Percentiles rank a stretch among this genome's conserved stretches.
Evolutionary conservation across 1,140 invertebrate genomes (phyloP).

Genomic region (Heliconius melpomene): DNA sequence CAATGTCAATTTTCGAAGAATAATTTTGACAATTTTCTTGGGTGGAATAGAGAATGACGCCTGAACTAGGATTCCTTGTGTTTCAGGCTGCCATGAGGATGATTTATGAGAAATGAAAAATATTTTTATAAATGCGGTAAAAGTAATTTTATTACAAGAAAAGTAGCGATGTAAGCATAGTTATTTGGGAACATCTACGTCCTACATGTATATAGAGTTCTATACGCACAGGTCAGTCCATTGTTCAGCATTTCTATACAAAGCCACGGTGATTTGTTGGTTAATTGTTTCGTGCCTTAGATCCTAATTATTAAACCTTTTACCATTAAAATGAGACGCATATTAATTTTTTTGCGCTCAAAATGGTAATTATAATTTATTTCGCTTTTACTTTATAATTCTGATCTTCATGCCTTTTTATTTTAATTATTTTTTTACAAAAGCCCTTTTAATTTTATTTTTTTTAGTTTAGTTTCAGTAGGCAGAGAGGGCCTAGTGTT

Average conservation of each 20-base stretch:
- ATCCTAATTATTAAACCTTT: constrained; percentile 20
- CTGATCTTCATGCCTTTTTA: background rate
- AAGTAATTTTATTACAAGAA: background rate
- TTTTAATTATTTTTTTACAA: too few species aligned
- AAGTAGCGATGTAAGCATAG: background rate
- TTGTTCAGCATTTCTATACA: background rate
- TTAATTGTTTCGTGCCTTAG: constrained; percentile 23
- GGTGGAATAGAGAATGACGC: too few species aligned
- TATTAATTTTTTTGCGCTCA: background rate
- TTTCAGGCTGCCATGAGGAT: too few species aligned
- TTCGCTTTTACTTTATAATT: background rate
- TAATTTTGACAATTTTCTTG: too few species aligned
- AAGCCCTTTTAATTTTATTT: background rate
- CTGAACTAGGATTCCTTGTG: too few species aligned
- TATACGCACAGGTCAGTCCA: background rate
- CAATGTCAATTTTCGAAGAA: too few species aligned
- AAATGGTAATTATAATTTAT: constrained; percentile 12
- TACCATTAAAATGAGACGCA: constrained; percentile 7
- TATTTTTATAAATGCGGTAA: too few species aligned
- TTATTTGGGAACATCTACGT: background rate
- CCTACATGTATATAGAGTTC: background rate
- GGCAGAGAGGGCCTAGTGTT: too few species aligned
- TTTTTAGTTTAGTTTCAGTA: background rate
- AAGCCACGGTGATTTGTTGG: constrained; percentile 8
- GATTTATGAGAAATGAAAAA: too few species aligned